Percentiles rank a stretch among this genome's conserved stretches.
These are phyloP conservation scores for Microctonus brassicae DNA, from an alignment of 2,888 invertebrate genomes.

Conservation along the genomic window DNA sequence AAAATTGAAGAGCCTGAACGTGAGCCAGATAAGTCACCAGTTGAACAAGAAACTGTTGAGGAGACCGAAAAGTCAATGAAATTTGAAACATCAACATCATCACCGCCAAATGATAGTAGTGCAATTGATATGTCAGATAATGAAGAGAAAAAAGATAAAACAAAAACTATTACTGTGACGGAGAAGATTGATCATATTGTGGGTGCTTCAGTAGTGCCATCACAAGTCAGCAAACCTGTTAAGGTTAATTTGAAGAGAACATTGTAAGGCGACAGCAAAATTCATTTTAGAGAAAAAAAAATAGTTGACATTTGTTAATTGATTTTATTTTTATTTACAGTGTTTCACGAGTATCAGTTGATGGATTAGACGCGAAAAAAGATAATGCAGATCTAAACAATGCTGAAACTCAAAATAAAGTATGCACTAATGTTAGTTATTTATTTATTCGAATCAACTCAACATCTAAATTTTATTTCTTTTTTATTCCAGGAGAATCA, in stretches of 20 bases:
- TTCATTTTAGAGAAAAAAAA: too few species aligned
- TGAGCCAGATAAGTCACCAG: not conserved
- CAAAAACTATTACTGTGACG: constrained; percentile 45
- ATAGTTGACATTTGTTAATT: too few species aligned
- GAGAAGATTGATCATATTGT: constrained; percentile 46
- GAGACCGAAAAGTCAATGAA: not conserved
- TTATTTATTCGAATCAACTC: constrained; percentile 16
- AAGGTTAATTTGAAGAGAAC: constrained; percentile 68
- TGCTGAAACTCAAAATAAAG: constrained; percentile 59
- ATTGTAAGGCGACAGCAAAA: constrained; percentile 59
- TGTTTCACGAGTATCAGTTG: constrained; percentile 54
- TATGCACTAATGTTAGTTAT: constrained; percentile 41
- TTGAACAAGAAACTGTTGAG: not conserved
- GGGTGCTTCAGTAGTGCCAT: constrained; percentile 24
- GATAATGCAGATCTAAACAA: constrained; percentile 52
- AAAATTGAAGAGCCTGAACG: not conserved
- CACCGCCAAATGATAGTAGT: constrained; percentile 4
- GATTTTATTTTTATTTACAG: constrained; percentile 44
- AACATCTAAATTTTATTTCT: not conserved
- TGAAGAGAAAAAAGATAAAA: constrained; percentile 45
- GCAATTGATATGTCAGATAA: constrained; percentile 46
- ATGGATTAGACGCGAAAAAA: constrained; percentile 52
- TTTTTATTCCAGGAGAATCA: constrained; percentile 59
- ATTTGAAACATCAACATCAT: not conserved
- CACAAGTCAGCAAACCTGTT: constrained; percentile 56